phyloP scores from a whole-genome alignment of 2,113 vertebrate species.

The Arenaria interpres region DNA sequence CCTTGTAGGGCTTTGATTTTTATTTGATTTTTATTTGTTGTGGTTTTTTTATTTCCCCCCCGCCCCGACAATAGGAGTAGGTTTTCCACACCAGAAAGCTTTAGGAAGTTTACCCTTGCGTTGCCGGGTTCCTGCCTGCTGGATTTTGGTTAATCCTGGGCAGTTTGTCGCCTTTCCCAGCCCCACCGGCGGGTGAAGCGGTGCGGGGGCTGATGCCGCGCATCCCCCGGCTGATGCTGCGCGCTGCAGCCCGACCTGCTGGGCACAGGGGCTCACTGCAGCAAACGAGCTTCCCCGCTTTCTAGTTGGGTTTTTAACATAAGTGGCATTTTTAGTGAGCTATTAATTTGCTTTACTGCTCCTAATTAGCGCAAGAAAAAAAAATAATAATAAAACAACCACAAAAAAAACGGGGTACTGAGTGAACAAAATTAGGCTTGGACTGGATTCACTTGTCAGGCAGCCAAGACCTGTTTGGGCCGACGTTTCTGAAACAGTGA shows the following conservation, averaged over 20 bases:
- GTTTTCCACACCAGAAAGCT: not conserved
- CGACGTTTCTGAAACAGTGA: not conserved
- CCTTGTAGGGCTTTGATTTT: not conserved
- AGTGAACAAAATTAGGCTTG: not conserved
- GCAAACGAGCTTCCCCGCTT: not conserved
- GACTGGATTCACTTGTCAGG: not conserved
- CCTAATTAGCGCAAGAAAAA: not conserved
- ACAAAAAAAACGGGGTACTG: not conserved
- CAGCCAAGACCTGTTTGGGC: not conserved
- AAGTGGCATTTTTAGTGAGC: not conserved
- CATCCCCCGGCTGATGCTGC: not conserved
- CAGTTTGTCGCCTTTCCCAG: not conserved
- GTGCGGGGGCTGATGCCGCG: not conserved
- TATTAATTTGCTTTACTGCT: not conserved
- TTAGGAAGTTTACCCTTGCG: not conserved
- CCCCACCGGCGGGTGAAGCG: not conserved
- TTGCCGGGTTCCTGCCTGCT: not conserved
- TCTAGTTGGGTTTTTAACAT: not conserved
- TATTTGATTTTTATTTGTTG: not conserved
- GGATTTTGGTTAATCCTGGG: not conserved
- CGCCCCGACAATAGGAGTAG: not conserved
- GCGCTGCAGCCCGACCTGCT: constrained; percentile 81
- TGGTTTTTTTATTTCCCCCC: too few relatives aligned
- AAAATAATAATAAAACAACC: too few relatives aligned
- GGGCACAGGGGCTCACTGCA: constrained; percentile 58